Base-by-base conservation (phyloP, 2,888 invertebrate species). In the Dichetophora obliterata region DNA sequence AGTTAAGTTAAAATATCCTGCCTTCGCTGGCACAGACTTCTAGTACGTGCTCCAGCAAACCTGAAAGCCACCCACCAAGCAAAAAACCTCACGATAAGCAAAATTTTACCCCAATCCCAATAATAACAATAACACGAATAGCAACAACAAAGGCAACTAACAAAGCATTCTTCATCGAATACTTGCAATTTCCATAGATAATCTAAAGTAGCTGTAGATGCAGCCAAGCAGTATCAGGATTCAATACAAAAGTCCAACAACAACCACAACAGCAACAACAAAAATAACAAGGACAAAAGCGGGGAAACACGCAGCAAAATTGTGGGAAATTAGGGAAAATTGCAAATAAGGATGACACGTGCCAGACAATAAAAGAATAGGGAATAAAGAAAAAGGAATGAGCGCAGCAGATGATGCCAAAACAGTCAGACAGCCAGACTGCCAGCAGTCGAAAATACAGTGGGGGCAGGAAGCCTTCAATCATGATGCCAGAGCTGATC, bases 1-100 rank as follows among this genome's bases (percentile, higher is more conserved):
- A 70, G 43, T 43, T 43, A 43, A 43, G 71, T 75, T 75, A 77
- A 75, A 75, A 75, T 68, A 68, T 75, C 75, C 78, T 68, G 54
- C 54, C 63, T 34, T n/a, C 1, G 6, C 34, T 19, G n/a, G 14
- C 31, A 65, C 6, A 8, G 34, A 65, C 37, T 34, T 65, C 27
- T 59, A 0, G 24, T 22, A 31, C 19, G 24, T 59, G 24, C 19
- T 65, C 31, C 19, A 19, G 22, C 22, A 11, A 22, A 19, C 9
- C 16, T 37, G 22, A n/a, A 66, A 19, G 22, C 66, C 59, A 27
- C 54, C 22, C 19, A 22, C 54, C 24, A 24, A 22, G 34, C 43
- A 43, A 9, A 19, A 22, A 66, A 66, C 8, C 43, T 43, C 19
- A 43, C 43, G 22, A 66, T 11, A 43, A 43, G n/a, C 63, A 22